Conservation (phyloP, 2,888 invertebrate genomes). For the Drosophila meridiana region DNA sequence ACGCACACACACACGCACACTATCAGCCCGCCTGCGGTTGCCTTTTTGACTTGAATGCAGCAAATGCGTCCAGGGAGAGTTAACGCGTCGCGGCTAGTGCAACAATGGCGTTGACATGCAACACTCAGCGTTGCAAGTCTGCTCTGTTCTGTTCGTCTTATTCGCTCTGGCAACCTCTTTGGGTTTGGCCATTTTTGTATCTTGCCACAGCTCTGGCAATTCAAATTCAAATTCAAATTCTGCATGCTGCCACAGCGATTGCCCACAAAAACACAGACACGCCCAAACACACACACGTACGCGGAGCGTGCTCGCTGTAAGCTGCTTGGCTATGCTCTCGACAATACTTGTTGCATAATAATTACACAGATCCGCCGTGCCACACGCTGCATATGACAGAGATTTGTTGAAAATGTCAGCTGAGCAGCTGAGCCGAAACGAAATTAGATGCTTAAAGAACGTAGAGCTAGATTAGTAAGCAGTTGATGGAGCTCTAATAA, state of each 20-base stretch:
- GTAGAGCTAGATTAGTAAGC: background rate
- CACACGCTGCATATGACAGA: slow-evolving; percentile 12
- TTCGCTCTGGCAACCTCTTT: background rate
- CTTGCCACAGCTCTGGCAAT: slow-evolving; percentile 44
- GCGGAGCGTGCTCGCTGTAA: slow-evolving; percentile 9
- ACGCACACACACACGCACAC: slow-evolving; percentile 1
- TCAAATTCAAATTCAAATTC: slow-evolving; percentile 61
- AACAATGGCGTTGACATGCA: slow-evolving; percentile 67
- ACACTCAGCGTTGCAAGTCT: slow-evolving; percentile 34
- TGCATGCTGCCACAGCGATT: slow-evolving; percentile 52
- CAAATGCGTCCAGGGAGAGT: slow-evolving; percentile 62
- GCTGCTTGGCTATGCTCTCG: slow-evolving; percentile 37
- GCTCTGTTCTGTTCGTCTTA: background rate
- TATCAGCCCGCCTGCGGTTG: slow-evolving; percentile 31
- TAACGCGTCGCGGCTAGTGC: slow-evolving; percentile 41
- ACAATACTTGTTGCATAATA: slow-evolving; percentile 75
- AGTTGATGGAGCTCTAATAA: background rate
- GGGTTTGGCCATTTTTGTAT: slow-evolving; percentile 32
- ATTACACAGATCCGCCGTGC: slow-evolving; percentile 29
- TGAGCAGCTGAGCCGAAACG: background rate
- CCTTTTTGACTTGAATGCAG: slow-evolving; percentile 57
- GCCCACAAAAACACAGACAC: slow-evolving; percentile 25
- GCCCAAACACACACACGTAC: slow-evolving; percentile 8
- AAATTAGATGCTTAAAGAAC: background rate
- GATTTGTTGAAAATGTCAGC: background rate